phyloP scores from a whole-genome alignment of 2,797 vertebrate genomes.

The Phaenicophaeus curvirostris region DNA sequence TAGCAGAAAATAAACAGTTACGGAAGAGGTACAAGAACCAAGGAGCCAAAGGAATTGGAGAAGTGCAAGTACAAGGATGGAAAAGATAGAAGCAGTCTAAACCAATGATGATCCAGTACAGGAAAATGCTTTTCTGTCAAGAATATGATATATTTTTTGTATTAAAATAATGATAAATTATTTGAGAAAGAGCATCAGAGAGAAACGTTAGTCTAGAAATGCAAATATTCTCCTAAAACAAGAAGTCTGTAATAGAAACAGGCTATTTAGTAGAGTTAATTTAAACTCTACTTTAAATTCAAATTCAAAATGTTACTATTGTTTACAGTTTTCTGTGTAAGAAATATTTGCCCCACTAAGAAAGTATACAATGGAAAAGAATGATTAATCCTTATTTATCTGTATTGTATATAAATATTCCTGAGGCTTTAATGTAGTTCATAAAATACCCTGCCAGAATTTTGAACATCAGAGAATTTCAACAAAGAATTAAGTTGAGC shows the following conservation, averaged over 20 bases:
- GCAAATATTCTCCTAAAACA: background rate
- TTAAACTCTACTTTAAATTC: background rate
- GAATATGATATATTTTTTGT: background rate
- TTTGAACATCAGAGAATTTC: background rate
- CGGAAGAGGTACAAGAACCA: background rate
- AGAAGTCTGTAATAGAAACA: background rate
- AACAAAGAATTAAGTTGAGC: background rate
- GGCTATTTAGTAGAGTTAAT: background rate
- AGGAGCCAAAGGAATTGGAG: background rate
- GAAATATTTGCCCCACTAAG: background rate
- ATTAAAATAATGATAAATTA: background rate
- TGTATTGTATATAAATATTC: background rate
- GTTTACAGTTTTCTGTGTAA: background rate
- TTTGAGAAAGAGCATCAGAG: background rate
- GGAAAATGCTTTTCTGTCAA: background rate
- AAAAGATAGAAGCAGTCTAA: background rate
- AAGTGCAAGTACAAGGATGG: background rate
- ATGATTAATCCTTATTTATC: background rate
- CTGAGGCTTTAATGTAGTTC: background rate
- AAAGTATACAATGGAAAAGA: background rate
- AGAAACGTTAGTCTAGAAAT: background rate
- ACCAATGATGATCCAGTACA: background rate
- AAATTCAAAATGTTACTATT: background rate
- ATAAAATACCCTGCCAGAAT: background rate
- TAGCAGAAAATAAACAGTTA: background rate